Conservation (phyloP, 1,140 invertebrate genomes). For the Tribolium castaneum region DNA sequence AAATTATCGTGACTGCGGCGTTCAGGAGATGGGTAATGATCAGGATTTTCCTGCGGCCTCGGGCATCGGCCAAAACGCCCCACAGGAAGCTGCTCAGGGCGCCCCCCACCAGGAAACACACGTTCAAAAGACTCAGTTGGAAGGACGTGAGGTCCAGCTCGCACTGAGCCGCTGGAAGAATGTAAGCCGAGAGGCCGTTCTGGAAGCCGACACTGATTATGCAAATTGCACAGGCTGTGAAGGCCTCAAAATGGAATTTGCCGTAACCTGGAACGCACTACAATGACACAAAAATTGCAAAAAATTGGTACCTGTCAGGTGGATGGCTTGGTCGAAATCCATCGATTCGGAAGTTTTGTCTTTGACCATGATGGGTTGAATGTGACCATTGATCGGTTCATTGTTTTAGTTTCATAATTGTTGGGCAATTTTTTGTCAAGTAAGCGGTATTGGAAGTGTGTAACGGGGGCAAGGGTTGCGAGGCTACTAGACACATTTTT, state of each 20-base stretch:
- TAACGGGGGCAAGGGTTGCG: neutral
- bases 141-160: slow-evolving; percentile 60
- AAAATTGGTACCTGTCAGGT: slow-evolving; percentile 36
- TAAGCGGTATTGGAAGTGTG: neutral
- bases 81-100: slow-evolving; percentile 60
- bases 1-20: slow-evolving; percentile 66
- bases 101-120: slow-evolving; percentile 61
- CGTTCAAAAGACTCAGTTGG: slow-evolving; percentile 61
- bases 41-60: slow-evolving; percentile 65
- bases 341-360: slow-evolving; percentile 3
- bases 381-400: neutral
- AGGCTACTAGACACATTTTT: neutral
- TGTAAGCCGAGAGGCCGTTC: slow-evolving; percentile 71
- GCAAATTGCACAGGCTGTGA: slow-evolving; percentile 59
- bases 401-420: slow-evolving; percentile 11
- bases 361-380: neutral
- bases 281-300: slow-evolving; percentile 29
- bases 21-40: slow-evolving; percentile 70
- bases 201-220: slow-evolving; percentile 67
- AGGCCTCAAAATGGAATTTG: slow-evolving; percentile 58
- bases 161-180: slow-evolving; percentile 63
- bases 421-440: neutral
- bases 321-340: slow-evolving; percentile 42
- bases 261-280: slow-evolving; percentile 61
- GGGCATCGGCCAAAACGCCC: slow-evolving; percentile 61